Conservation (phyloP, 2,888 invertebrate genomes). For the Dusona sp. region DNA sequence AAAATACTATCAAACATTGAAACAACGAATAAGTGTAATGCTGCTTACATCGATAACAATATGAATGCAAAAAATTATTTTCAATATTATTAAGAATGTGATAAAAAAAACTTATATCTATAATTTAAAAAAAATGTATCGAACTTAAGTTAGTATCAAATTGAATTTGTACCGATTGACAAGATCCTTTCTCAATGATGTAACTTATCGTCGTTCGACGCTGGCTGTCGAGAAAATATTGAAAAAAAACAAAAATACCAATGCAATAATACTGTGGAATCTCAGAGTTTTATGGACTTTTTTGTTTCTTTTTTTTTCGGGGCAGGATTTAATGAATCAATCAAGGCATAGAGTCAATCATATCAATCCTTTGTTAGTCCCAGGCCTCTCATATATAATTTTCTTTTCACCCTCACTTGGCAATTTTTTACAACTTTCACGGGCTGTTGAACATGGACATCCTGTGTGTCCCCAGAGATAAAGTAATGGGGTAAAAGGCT, state of each 20-base stretch:
- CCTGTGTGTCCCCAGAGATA: slow-evolving; percentile 48
- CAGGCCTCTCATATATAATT: background rate
- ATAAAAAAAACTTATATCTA: background rate
- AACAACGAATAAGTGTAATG: background rate
- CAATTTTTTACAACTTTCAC: slow-evolving; percentile 6
- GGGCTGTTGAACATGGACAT: slow-evolving; percentile 38
- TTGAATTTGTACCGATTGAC: slow-evolving; percentile 4
- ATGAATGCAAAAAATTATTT: background rate
- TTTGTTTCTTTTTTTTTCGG: background rate
- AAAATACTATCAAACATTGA: too few relatives aligned
- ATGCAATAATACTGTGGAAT: background rate
- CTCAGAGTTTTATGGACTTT: background rate
- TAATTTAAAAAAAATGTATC: background rate
- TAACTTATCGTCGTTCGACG: background rate
- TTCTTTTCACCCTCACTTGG: slow-evolving; percentile 9
- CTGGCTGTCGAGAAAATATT: background rate
- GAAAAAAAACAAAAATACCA: too few relatives aligned
- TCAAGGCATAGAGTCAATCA: slow-evolving; percentile 11
- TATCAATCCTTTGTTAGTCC: background rate
- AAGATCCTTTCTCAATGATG: background rate
- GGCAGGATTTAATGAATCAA: slow-evolving; percentile 13
- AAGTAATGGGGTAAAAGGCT: slow-evolving; percentile 53
- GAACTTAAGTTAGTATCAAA: background rate
- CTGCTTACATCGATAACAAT: background rate
- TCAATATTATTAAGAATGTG: background rate